These are phyloP conservation scores for Leptodactylus fallax DNA, from an alignment of 2,797 vertebrate species.

Conservation along the genomic window DNA sequence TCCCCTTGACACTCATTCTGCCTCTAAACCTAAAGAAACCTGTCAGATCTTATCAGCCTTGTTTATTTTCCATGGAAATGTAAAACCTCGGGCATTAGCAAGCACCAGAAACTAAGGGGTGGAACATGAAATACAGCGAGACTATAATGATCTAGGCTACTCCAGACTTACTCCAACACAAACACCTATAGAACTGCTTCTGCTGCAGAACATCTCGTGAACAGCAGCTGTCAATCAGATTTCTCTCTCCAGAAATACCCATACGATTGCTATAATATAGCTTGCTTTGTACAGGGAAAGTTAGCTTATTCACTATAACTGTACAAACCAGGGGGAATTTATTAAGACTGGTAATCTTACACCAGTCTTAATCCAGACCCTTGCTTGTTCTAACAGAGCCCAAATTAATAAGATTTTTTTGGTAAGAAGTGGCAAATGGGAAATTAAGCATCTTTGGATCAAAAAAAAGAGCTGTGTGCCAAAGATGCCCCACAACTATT, in stretches of 20 bases:
- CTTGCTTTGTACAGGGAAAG: background rate
- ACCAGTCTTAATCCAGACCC: too few relatives aligned
- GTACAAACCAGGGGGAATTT: too few relatives aligned
- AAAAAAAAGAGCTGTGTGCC: too few relatives aligned
- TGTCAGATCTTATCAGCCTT: constrained; percentile 75
- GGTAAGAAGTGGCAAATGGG: too few relatives aligned
- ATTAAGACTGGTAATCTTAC: too few relatives aligned
- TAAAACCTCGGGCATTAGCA: constrained; percentile 66
- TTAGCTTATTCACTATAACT: background rate
- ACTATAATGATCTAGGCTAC: background rate
- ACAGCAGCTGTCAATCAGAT: background rate
- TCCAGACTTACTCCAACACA: background rate
- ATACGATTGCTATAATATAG: background rate
- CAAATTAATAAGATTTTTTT: too few relatives aligned
- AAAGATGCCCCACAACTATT: too few relatives aligned
- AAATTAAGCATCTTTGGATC: too few relatives aligned
- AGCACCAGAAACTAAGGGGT: constrained; percentile 5
- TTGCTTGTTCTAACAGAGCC: too few relatives aligned
- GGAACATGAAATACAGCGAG: background rate
- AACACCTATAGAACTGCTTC: background rate
- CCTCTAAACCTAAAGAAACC: constrained; percentile 70
- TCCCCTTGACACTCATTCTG: constrained; percentile 72
- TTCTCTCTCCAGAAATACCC: background rate
- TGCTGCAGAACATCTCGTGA: constrained; percentile 8
- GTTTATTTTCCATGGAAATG: constrained; percentile 74